These are phyloP conservation scores for Germaria angustata DNA, from an alignment of 2,888 invertebrate species.

Conservation along the genomic window DNA sequence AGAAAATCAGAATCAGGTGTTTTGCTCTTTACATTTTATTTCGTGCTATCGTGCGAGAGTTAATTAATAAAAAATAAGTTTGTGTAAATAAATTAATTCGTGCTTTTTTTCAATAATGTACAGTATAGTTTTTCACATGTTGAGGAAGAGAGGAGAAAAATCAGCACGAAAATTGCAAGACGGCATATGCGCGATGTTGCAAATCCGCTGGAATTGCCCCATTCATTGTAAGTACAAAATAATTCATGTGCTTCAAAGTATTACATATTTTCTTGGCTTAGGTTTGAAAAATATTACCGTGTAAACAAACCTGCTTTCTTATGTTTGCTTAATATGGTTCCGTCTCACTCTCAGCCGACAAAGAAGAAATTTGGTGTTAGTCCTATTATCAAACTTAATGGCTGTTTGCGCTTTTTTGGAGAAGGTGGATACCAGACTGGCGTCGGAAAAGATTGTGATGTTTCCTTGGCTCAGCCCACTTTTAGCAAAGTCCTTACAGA, in stretches of 20 bases:
- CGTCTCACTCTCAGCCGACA: too few relatives aligned
- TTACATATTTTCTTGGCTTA: neutral
- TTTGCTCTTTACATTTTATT: neutral
- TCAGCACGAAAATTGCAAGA: slow-evolving; percentile 3
- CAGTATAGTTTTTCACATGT: neutral
- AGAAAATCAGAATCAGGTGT: slow-evolving; percentile 1
- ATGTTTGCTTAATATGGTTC: too few relatives aligned
- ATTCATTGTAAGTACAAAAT: slow-evolving; percentile 15
- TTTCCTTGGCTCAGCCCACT: slow-evolving; percentile 20
- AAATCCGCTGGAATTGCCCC: slow-evolving; percentile 43
- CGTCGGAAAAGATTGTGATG: too few relatives aligned
- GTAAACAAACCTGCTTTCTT: slow-evolving; percentile 4
- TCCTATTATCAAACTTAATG: too few relatives aligned
- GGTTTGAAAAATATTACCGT: slow-evolving; percentile 42
- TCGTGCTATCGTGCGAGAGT: neutral
- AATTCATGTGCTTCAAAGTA: neutral
- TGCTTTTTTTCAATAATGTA: neutral
- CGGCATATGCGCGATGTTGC: slow-evolving; percentile 18
- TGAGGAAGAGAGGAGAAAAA: neutral
- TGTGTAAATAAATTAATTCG: neutral
- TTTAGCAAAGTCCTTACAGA: slow-evolving; percentile 31
- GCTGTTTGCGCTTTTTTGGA: slow-evolving; percentile 17
- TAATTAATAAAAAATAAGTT: neutral
- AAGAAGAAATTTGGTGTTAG: slow-evolving; percentile 19
- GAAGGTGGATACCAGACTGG: too few relatives aligned